phyloP scores from a whole-genome alignment of 2,113 vertebrate genomes.

The Hippopotamus amphibius region DNA sequence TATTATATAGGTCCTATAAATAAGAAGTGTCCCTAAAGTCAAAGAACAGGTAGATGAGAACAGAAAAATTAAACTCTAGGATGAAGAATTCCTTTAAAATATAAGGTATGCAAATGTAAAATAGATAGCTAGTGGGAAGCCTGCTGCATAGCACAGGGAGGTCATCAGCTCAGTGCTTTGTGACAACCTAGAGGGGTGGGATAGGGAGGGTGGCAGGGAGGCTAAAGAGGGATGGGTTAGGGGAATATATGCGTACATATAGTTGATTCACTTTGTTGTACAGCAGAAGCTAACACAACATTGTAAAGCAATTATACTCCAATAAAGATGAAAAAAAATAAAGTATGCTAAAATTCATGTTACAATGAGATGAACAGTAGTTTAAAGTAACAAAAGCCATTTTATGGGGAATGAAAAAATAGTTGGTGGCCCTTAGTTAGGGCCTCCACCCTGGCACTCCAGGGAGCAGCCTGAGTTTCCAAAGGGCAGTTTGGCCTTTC shows the following conservation, averaged over 20 bases:
- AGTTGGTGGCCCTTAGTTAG: neutral
- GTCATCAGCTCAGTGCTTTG: no score
- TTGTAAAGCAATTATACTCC: no score
- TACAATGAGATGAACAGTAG: neutral
- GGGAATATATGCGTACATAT: no score
- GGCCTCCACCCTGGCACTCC: neutral
- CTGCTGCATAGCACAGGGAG: no score
- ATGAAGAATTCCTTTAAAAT: conserved; percentile 12
- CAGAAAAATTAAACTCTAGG: neutral
- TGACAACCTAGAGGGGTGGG: no score
- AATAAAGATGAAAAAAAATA: neutral
- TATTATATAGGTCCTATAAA: neutral
- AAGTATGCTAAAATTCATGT: neutral
- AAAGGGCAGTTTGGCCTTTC: neutral
- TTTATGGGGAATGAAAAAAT: neutral
- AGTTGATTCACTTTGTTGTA: no score
- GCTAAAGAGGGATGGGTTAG: no score
- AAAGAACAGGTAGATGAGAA: neutral
- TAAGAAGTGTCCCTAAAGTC: neutral
- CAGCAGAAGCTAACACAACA: no score
- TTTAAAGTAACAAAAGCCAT: neutral
- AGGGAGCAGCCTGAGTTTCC: neutral
- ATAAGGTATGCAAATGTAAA: neutral
- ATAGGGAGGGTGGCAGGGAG: no score
- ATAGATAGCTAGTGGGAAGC: no score